Evolutionary conservation across 2,797 vertebrate species (phyloP).

Genomic region (Etheostoma perlongum): DNA sequence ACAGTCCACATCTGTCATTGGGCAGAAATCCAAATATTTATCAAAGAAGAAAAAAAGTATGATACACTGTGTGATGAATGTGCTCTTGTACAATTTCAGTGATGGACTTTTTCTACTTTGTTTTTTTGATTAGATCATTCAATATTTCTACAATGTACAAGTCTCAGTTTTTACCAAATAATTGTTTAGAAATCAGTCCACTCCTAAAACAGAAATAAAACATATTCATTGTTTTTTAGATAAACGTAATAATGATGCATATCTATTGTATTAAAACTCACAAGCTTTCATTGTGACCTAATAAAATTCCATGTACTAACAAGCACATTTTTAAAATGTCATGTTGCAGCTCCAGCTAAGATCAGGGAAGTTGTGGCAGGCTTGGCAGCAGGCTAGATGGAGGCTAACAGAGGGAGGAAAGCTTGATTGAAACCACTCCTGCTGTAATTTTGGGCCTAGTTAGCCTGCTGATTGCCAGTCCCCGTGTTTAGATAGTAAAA

Average conservation of each 20-base stretch:
- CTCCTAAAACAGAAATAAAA: constrained; percentile 16
- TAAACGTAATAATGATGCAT: constrained; percentile 15
- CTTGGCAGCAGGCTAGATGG: constrained; percentile 50
- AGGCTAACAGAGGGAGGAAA: constrained; percentile 54
- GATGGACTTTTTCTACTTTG: constrained; percentile 15
- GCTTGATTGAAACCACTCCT: constrained; percentile 79
- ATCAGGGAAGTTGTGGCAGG: constrained; percentile 67
- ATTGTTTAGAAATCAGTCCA: neutral
- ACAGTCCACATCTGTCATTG: constrained; percentile 61
- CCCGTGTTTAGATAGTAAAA: constrained; percentile 85
- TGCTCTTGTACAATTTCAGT: constrained; percentile 10
- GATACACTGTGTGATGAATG: constrained; percentile 36
- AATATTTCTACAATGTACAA: constrained; percentile 18
- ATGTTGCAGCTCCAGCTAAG: constrained; percentile 53
- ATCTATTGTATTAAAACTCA: constrained; percentile 28
- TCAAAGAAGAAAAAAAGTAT: constrained; percentile 40
- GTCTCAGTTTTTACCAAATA: constrained; percentile 4
- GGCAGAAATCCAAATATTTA: constrained; percentile 60
- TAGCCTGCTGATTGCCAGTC: constrained; percentile 81
- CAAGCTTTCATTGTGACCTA: constrained; percentile 28
- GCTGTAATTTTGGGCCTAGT: constrained; percentile 83
- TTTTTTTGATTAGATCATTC: constrained; percentile 35
- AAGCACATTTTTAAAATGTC: constrained; percentile 49
- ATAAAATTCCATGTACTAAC: constrained; percentile 52
- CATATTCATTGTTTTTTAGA: neutral